Evolutionary conservation across 2,888 invertebrate species (phyloP), one percentile per base, ranked within the genome.

Genomic region (Chalcis sispes): DNA sequence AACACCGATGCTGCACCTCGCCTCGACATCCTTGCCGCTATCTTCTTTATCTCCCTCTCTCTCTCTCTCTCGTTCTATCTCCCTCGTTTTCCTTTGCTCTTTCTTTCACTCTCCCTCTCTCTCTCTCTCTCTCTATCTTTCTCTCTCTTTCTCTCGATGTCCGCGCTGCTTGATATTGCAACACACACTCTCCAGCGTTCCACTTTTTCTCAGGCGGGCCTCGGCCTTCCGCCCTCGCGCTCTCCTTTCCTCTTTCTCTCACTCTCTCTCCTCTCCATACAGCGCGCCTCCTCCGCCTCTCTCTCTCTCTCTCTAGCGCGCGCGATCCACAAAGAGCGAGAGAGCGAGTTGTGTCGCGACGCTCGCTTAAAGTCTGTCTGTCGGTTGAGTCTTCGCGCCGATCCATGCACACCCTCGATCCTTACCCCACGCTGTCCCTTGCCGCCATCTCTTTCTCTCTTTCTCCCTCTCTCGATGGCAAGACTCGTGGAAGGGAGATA

Each of bases 331-430:
- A 46, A 20, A 23, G 32, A 18, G 23, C 29, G 20, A 50, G 32
- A 72, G 48, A 64, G 48, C 20, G 64, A 56, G 64, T 48, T 62
- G 56, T 48, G 36, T 80, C 81, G 81, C 77, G 81, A 81, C 82
- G 80, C 82, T 81, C 82, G 82, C 82, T 82, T 77, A 83, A 83
- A 82, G 82, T 84, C 84, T 83, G 81, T 83, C 82, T 82, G 83
- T 83, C 79, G 80, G 50, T 62, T 69, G 48, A 27, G 36, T 42
- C 42, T 65, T 50, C 5, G 64, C 32, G 64, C 64, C 32, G 59
- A 66, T 64, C 4, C 66, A 56, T 61, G 48, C 71, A 72, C 74
- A 71, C 61, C 66, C 80, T 79, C 75, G 65, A 71, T 75, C 65
- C 73, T 56, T 71, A 59, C 61, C 61, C 52, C 67, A 50, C 40